Percentiles rank a stretch among this genome's conserved stretches.
phyloP scores from a whole-genome alignment of 1,140 invertebrate species.

The Papilio polytes region DNA sequence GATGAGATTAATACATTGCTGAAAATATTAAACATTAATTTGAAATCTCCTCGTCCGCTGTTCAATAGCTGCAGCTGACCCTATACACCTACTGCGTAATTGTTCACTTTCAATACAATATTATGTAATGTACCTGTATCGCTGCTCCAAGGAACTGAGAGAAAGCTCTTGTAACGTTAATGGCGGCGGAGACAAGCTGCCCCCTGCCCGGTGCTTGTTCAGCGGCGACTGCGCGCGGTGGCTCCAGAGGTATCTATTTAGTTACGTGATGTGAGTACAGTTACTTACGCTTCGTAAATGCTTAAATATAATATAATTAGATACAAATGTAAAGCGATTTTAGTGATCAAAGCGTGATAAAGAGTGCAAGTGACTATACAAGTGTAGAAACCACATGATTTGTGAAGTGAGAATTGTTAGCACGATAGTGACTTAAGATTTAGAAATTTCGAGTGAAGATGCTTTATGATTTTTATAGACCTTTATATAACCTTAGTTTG shows the following conservation, averaged over 20 bases:
- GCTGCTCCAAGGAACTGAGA: conserved; percentile 90
- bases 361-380: neutral
- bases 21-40: neutral
- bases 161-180: conserved; percentile 89
- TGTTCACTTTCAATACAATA: conserved; percentile 10
- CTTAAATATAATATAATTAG: neutral
- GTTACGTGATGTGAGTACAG: conserved; percentile 27
- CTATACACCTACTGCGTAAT: neutral
- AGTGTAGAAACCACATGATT: neutral
- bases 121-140: conserved; percentile 84
- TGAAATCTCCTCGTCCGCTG: neutral
- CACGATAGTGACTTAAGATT: neutral
- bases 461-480: conserved; percentile 20
- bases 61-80: neutral
- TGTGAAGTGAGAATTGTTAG: conserved; percentile 2
- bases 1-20: neutral
- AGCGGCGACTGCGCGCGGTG: conserved; percentile 73
- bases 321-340: conserved; percentile 1
- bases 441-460: neutral
- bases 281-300: neutral
- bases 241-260: conserved; percentile 80
- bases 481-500: conserved; percentile 25
- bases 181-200: conserved; percentile 87
- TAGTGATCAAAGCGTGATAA: conserved; percentile 19
- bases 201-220: conserved; percentile 81